Percentiles rank a stretch among this genome's conserved stretches.
These are phyloP conservation scores for Catostomus latipinnis DNA, from an alignment of 2,797 vertebrate species.

Conservation along the genomic window DNA sequence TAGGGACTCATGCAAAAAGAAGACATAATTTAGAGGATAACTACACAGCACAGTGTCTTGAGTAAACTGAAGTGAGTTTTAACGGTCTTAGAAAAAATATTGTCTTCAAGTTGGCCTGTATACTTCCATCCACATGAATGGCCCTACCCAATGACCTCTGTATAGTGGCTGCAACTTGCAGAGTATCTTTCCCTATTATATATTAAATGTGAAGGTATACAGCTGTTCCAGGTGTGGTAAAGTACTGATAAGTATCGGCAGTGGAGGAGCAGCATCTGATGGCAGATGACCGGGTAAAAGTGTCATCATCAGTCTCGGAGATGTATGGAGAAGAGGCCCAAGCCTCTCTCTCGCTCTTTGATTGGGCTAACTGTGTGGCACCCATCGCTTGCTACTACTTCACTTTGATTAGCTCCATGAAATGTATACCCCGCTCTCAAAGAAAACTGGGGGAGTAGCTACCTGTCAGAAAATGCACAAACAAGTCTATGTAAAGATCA, in stretches of 20 bases:
- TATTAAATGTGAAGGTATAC: neutral
- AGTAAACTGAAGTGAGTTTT: neutral
- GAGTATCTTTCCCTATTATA: neutral
- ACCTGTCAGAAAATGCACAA: conserved; percentile 82
- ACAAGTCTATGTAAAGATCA: conserved; percentile 78
- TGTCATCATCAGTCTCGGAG: conserved; percentile 72
- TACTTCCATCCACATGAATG: neutral
- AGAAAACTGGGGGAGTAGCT: conserved; percentile 80
- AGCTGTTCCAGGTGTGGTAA: neutral
- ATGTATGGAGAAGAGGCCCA: conserved; percentile 73
- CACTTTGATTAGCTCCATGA: conserved; percentile 82
- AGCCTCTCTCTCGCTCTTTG: conserved; percentile 66
- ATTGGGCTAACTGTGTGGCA: conserved; percentile 72
- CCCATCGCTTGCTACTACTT: conserved; percentile 70
- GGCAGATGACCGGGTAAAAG: conserved; percentile 73
- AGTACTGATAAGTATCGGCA: conserved; percentile 9
- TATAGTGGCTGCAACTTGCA: conserved; percentile 8
- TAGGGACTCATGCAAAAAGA: conserved; percentile 16
- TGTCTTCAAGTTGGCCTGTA: neutral
- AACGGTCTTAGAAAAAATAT: neutral
- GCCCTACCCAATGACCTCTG: neutral
- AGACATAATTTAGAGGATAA: neutral
- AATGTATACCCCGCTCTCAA: conserved; percentile 78
- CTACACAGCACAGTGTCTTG: neutral
- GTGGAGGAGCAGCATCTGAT: conserved; percentile 38